Percentiles rank a stretch among this genome's conserved stretches.
phyloP scores from a whole-genome alignment of 2,797 vertebrate species.

The Cuculus canorus region DNA sequence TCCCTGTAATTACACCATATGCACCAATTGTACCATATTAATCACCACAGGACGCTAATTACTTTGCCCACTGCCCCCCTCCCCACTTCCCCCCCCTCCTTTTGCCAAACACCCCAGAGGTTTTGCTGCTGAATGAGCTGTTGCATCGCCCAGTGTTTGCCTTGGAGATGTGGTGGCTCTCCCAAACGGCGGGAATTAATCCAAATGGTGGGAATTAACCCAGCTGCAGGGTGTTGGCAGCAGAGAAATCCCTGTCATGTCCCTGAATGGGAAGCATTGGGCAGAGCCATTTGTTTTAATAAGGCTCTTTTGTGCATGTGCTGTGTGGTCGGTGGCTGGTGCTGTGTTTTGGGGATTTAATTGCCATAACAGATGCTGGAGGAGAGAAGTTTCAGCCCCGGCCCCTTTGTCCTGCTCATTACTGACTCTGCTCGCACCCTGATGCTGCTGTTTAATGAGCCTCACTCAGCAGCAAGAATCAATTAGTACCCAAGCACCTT shows the following conservation, averaged over 20 bases:
- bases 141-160: not conserved
- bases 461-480: constrained; percentile 11
- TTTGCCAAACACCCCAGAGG: not conserved
- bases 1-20: not conserved
- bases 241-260: not conserved
- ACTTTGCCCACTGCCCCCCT: not conserved
- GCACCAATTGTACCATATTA: not conserved
- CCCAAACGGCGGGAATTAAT: not conserved
- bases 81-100: not conserved
- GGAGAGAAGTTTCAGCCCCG: not conserved
- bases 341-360: not conserved
- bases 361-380: constrained; percentile 7
- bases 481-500: constrained; percentile 24
- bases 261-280: not conserved
- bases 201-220: constrained; percentile 13
- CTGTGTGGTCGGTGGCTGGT: not conserved
- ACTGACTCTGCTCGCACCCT: not conserved
- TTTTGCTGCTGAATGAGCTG: not conserved
- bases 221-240: constrained; percentile 20
- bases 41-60: not conserved
- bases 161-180: not conserved
- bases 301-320: not conserved
- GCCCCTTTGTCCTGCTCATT: not conserved
- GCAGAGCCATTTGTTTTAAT: not conserved
- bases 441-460: constrained; percentile 54